Conservation (phyloP, 1,140 invertebrate genomes). For the Drosophila yakuba region DNA sequence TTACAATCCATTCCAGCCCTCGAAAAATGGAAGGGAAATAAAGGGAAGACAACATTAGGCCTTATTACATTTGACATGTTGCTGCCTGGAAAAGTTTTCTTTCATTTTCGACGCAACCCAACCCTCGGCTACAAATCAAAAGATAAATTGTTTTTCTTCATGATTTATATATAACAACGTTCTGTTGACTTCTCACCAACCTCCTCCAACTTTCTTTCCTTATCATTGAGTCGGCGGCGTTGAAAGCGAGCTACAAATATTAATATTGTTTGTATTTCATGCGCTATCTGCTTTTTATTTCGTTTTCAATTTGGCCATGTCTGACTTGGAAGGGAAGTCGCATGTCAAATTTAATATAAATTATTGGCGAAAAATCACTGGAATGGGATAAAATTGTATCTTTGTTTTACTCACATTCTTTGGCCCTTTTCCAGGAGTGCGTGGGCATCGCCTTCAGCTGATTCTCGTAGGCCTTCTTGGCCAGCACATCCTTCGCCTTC, state of each 20-base stretch:
- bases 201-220: slow-evolving; percentile 23
- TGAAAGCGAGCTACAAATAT: slow-evolving; percentile 72
- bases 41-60: slow-evolving; percentile 53
- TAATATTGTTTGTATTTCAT: slow-evolving; percentile 75
- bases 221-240: slow-evolving; percentile 43
- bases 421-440: slow-evolving; percentile 17
- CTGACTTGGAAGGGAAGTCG: slow-evolving; percentile 1
- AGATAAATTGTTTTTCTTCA: slow-evolving; percentile 82
- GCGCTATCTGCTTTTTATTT: slow-evolving; percentile 58
- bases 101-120: slow-evolving; percentile 44
- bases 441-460: slow-evolving; percentile 18
- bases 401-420: slow-evolving; percentile 41
- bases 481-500: slow-evolving; percentile 54
- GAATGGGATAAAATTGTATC: slow-evolving; percentile 13
- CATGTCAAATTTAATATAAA: slow-evolving; percentile 68
- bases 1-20: slow-evolving; percentile 44
- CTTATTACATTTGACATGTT: slow-evolving; percentile 83
- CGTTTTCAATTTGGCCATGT: slow-evolving; percentile 59
- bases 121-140: slow-evolving; percentile 77
- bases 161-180: slow-evolving; percentile 80
- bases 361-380: slow-evolving; percentile 39
- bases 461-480: slow-evolving; percentile 53
- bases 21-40: not conserved
- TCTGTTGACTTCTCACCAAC: slow-evolving; percentile 54
- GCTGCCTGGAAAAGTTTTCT: slow-evolving; percentile 52